These are phyloP conservation scores for Galaxias olidus DNA, from an alignment of 2,797 vertebrate species.

Conservation along the genomic window DNA sequence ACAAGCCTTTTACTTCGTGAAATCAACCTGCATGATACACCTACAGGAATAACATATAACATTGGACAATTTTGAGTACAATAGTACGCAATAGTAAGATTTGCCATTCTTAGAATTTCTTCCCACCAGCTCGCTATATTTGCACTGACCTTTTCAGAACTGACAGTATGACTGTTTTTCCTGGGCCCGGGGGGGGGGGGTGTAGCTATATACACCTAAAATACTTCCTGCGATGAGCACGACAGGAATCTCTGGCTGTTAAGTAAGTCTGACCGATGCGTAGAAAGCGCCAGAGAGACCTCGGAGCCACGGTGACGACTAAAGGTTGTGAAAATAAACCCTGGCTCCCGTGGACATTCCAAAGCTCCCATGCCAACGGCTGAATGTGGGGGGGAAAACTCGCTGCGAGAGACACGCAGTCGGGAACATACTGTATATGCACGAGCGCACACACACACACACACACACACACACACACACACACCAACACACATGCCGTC, in stretches of 20 bases:
- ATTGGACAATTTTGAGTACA: too few relatives aligned
- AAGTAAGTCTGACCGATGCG: background rate
- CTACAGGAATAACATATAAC: too few relatives aligned
- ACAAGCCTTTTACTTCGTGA: too few relatives aligned
- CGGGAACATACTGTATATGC: background rate
- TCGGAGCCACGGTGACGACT: slow-evolving; percentile 22
- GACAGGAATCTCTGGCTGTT: background rate
- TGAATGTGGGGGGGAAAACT: slow-evolving; percentile 32
- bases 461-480: background rate
- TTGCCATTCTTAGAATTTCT: too few relatives aligned
- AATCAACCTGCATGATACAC: too few relatives aligned
- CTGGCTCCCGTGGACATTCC: slow-evolving; percentile 26
- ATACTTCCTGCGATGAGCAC: background rate
- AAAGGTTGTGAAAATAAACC: slow-evolving; percentile 45
- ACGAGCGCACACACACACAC: background rate
- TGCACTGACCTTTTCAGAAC: too few relatives aligned
- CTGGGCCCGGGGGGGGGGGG: too few relatives aligned
- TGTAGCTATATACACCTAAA: background rate
- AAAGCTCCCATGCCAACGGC: slow-evolving; percentile 24
- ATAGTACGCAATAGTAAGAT: too few relatives aligned
- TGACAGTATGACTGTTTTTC: background rate
- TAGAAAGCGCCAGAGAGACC: background rate
- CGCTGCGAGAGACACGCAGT: background rate
- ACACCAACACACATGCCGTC: background rate
- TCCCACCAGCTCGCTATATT: too few relatives aligned